Base-by-base conservation (phyloP, 2,888 invertebrate genomes). In the Tachina grossa region DNA sequence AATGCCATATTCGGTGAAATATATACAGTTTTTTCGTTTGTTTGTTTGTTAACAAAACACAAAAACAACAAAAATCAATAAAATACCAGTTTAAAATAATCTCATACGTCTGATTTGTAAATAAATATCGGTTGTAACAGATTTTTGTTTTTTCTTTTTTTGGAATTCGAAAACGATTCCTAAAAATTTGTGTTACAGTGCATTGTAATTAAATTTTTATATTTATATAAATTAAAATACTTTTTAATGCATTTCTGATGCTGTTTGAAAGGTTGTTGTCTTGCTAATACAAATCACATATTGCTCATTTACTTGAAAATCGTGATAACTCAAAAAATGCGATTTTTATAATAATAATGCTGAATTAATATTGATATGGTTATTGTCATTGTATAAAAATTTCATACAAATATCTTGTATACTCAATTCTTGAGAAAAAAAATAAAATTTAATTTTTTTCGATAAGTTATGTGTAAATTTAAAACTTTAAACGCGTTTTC, bases 41-140 rank as follows among this genome's bases (percentile, higher is more conserved):
- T 31, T 31, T 31, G 31, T 66, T 47, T 55, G 45, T 77, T 49
- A 59, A 51, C n/a, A 49, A 31, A 78, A 78, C 47, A 22, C 63
- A 11, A 75, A 51, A 39, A 65, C 43, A n/a, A 65, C 41, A 39
- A 65, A 53, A 68, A 75, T 22, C 45, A 55, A 65, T 45, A 78
- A 68, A 78, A 78, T 69, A 69, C 78, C 78, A 13, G 78, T 78
- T 78, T 45, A 16, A 31, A 68, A 31, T 59, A 61, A 61, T 61
- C 59, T 51, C 53, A 22, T 10, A 53, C 22, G 41, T 11, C 39
- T 14, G 14, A 61, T 45, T 65, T 55, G 43, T 41, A 19, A 61
- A 51, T 49, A 41, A 63, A 43, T 51, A 74, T 49, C 10, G 16
- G 9, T 71, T 43, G 16, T 47, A 6, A 31, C 16, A 45, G 11